Percentiles rank a stretch among this genome's conserved stretches.
Evolutionary conservation across 2,888 invertebrate species (phyloP).

Genomic region (Sycophila texana): DNA sequence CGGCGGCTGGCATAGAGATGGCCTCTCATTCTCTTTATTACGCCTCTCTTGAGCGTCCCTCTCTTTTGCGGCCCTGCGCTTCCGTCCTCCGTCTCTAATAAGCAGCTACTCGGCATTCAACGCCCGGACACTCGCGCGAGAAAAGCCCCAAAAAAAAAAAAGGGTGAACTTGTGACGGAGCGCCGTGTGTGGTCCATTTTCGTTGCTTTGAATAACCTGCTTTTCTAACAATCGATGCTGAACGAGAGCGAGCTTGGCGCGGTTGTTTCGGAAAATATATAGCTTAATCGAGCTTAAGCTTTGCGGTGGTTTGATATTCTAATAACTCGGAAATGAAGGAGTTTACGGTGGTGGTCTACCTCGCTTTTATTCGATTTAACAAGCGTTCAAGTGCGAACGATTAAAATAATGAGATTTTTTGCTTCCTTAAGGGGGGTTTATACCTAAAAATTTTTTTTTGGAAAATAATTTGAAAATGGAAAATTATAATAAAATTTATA

Average conservation of each 20-base stretch:
- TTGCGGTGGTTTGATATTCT: neutral
- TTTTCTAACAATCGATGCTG: neutral
- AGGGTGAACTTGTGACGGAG: conserved; percentile 13
- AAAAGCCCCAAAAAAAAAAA: conserved; percentile 28
- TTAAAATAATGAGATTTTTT: neutral
- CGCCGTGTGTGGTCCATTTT: neutral
- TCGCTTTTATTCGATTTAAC: neutral
- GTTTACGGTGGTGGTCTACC: too few species aligned
- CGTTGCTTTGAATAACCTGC: neutral
- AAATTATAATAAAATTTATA: too few species aligned
- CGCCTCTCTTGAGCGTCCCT: neutral
- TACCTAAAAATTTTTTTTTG: too few species aligned
- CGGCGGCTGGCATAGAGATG: neutral
- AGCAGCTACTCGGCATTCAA: conserved; percentile 55
- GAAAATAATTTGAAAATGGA: too few species aligned
- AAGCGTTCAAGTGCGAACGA: neutral
- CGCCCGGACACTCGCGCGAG: conserved; percentile 32
- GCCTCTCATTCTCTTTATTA: conserved; percentile 26
- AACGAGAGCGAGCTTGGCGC: neutral
- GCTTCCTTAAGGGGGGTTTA: neutral
- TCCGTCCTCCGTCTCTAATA: conserved; percentile 49
- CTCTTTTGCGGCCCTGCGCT: conserved; percentile 7
- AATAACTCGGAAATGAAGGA: too few species aligned
- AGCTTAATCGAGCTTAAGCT: too few species aligned
- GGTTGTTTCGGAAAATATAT: neutral